Conservation (phyloP, 2,113 vertebrate genomes). For the Hemiprocne comata region DNA sequence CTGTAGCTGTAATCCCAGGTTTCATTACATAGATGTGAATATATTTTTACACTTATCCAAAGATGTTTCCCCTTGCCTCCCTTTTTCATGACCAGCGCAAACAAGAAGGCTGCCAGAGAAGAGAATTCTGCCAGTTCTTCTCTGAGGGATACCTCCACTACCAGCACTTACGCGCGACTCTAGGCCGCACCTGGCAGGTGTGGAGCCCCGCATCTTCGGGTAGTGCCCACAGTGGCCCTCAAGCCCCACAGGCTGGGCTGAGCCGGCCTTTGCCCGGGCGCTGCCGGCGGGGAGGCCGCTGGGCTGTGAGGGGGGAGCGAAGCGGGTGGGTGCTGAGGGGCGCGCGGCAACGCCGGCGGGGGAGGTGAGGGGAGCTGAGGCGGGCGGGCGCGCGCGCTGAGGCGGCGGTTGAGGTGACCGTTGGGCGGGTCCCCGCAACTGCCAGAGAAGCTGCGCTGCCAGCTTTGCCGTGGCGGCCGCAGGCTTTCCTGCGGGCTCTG, state of each 20-base stretch:
- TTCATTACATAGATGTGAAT: rapidly evolving
- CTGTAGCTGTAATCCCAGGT: not conserved
- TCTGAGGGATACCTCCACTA: not conserved
- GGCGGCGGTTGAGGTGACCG: not conserved
- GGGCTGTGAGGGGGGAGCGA: not conserved
- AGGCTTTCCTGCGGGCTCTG: not conserved
- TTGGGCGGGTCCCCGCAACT: not conserved
- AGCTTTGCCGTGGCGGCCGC: not conserved
- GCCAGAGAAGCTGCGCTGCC: not conserved
- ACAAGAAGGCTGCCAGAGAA: rapidly evolving
- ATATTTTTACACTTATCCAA: not conserved
- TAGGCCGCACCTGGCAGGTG: not conserved
- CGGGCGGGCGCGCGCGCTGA: too few relatives aligned
- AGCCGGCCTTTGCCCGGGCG: too few relatives aligned
- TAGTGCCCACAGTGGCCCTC: not conserved
- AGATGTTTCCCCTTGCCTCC: not conserved
- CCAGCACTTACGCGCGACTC: rapidly evolving
- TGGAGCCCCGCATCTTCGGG: not conserved
- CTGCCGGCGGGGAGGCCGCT: not conserved
- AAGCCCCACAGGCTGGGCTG: rapidly evolving
- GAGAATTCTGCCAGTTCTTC: not conserved
- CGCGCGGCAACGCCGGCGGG: too few relatives aligned
- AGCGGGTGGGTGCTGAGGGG: not conserved
- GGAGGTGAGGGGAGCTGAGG: too few relatives aligned
- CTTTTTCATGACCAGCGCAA: not conserved